Base-by-base conservation (phyloP, 2,797 vertebrate species). In the Enteromius treurensis region DNA sequence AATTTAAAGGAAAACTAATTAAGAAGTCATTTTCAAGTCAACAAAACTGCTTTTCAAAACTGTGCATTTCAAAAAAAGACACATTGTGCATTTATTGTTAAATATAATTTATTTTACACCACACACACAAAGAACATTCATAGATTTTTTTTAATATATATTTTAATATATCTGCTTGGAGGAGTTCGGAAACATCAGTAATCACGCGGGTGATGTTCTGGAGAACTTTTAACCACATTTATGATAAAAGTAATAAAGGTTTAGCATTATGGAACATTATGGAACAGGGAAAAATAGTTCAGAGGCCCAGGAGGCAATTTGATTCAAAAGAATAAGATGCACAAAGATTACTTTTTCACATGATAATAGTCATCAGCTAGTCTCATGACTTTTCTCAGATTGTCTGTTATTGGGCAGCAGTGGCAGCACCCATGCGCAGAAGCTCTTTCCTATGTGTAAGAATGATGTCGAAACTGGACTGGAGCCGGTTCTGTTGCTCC, bases 401-500 rank as follows among this genome's bases (percentile, higher is more conserved):
- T 76, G 82, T 73, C 32, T 51, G 1, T 89, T 88, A 8, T 86
- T 83, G 62, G 88, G 62, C 49, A 8, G 86, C 84, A 0, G 88
- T 47, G 85, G 96, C 91, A 80, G 93, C 94, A 8, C 97, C 95
- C 93, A 93, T 95, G 62, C 96, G 96, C 88, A 99, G 96, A 60
- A 99, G 95, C 85, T 98, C 97, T 91, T 99, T 99, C 85, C 98
- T 94, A 81, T 98, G 97, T 4, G 96, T 97, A 79, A 99, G 95
- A 91, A 99, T 98, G 92, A 97, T 94, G 87, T 99, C 98, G 0
- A 98, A 99, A 87, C 97, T 98, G 92, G 96, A 95, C 92, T 99
- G 98, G 89, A 99, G 91, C 2, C 97, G 96, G 93, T 96, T 95
- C 95, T 99, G 98, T 92, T 99, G 98, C 88, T 98, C 96, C 86